These are phyloP conservation scores for Acanthacorydalis orientalis DNA, from an alignment of 2,888 invertebrate genomes.

Conservation along the genomic window DNA sequence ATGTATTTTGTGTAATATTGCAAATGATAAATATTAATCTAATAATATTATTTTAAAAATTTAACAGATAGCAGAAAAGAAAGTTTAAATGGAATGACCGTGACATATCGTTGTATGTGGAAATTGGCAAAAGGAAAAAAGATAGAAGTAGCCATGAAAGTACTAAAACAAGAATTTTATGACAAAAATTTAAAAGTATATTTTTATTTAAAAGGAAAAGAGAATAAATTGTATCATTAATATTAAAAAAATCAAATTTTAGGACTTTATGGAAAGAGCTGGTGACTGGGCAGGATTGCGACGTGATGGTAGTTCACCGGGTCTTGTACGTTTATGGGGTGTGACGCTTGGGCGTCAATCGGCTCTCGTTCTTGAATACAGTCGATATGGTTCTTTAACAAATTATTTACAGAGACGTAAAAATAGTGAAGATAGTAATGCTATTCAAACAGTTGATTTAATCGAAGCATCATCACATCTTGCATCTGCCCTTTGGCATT, in stretches of 20 bases:
- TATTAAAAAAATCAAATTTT: slow-evolving; percentile 15
- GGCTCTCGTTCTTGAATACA: slow-evolving; percentile 66
- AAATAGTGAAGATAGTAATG: slow-evolving; percentile 14
- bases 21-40: too few species aligned
- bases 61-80: slow-evolving; percentile 38
- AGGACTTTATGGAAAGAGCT: slow-evolving; percentile 63
- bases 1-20: too few species aligned
- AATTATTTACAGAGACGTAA: slow-evolving; percentile 39
- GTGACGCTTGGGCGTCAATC: slow-evolving; percentile 60
- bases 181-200: slow-evolving; percentile 43
- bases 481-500: slow-evolving; percentile 72
- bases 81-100: slow-evolving; percentile 43
- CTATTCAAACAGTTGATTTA: slow-evolving; percentile 49
- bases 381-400: slow-evolving; percentile 63
- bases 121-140: slow-evolving; percentile 57
- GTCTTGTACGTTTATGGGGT: slow-evolving; percentile 62
- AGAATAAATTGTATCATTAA: background rate
- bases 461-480: slow-evolving; percentile 68
- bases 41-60: slow-evolving; percentile 5
- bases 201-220: too few species aligned
- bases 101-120: slow-evolving; percentile 62
- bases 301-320: slow-evolving; percentile 31
- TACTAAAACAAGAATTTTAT: slow-evolving; percentile 46
- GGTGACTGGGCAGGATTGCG: slow-evolving; percentile 65
- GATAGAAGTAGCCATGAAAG: slow-evolving; percentile 63